Evolutionary conservation across 2,797 vertebrate genomes (phyloP).

Genomic region (Loris lydekkerianus): DNA sequence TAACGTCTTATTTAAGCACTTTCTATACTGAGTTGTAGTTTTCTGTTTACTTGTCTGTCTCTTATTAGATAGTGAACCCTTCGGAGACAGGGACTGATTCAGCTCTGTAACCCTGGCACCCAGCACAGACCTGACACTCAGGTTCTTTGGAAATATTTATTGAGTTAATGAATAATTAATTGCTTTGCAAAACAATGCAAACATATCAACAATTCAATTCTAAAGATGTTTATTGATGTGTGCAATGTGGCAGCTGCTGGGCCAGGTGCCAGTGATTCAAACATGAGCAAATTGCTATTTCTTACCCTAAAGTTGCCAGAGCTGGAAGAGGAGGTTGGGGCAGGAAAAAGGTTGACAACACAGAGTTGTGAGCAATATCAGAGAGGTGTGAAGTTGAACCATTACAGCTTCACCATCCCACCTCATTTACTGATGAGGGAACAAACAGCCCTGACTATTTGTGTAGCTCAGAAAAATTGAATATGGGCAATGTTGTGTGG

Average conservation of each 20-base stretch:
- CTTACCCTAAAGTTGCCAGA: neutral
- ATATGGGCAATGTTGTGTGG: neutral
- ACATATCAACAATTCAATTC: constrained; percentile 30
- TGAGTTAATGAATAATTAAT: constrained; percentile 54
- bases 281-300: constrained; percentile 15
- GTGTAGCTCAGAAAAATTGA: neutral
- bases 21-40: neutral
- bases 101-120: neutral
- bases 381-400: neutral
- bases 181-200: neutral
- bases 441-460: neutral
- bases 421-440: neutral
- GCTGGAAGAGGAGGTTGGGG: neutral
- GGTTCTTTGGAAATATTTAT: constrained; percentile 24
- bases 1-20: neutral
- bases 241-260: neutral
- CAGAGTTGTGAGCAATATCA: neutral
- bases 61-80: neutral
- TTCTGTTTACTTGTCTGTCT: constrained; percentile 5
- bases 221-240: constrained; percentile 30
- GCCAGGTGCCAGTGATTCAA: neutral
- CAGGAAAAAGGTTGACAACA: neutral
- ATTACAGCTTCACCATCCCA: neutral
- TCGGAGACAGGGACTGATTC: neutral
- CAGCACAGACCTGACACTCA: neutral